phyloP scores from a whole-genome alignment of 1,140 invertebrate genomes.

The Agrilus planipennis region DNA sequence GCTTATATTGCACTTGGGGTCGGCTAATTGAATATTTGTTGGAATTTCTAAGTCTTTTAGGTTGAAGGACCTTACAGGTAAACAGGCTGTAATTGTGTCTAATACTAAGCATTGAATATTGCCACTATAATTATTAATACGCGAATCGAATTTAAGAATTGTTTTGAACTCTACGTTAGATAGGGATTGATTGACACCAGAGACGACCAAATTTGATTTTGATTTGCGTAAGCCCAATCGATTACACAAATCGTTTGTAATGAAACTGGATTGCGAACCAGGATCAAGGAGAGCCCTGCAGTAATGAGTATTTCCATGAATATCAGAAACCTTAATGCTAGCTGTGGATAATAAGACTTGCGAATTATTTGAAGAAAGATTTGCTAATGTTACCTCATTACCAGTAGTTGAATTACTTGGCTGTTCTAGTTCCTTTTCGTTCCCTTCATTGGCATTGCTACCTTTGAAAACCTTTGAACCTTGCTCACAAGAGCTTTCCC shows the following conservation, averaged over 20 bases:
- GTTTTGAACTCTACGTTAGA: too few species aligned
- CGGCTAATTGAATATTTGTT: conserved; percentile 12
- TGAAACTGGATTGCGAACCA: conserved; percentile 7
- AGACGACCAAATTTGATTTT: neutral
- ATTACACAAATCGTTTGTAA: conserved; percentile 1
- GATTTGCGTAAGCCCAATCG: neutral
- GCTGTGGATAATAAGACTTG: conserved; percentile 2
- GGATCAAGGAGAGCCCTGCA: conserved; percentile 9
- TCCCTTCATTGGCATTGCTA: too few species aligned
- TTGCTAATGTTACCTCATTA: too few species aligned
- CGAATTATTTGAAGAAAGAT: too few species aligned
- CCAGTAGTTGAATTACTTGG: too few species aligned
- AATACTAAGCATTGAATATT: neutral
- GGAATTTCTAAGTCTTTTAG: conserved; percentile 5
- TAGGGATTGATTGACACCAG: neutral
- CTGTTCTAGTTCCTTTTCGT: too few species aligned
- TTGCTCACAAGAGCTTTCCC: too few species aligned
- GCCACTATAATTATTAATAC: neutral
- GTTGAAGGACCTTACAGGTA: conserved; percentile 5
- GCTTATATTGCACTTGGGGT: conserved; percentile 18
- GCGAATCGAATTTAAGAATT: neutral
- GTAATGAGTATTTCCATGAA: neutral
- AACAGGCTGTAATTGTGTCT: neutral
- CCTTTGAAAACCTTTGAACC: too few species aligned
- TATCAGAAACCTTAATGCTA: neutral